phyloP scores from a whole-genome alignment of 2,888 invertebrate genomes.

The Dasysyrphus tricinctus region DNA sequence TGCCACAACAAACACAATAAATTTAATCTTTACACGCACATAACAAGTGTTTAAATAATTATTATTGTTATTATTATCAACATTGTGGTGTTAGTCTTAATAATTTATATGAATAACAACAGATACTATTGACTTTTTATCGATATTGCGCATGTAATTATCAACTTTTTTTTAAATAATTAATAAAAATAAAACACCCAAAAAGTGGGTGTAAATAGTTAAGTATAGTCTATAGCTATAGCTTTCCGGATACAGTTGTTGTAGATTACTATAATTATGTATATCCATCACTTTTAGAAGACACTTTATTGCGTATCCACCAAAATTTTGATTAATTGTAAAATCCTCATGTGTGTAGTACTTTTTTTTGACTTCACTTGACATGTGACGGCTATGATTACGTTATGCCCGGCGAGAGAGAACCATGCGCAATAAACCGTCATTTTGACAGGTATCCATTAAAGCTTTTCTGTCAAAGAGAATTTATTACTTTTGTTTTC shows the following conservation, averaged over 20 bases:
- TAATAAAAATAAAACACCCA: slow-evolving; percentile 22
- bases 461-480: slow-evolving; percentile 28
- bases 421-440: slow-evolving; percentile 60
- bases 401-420: slow-evolving; percentile 35
- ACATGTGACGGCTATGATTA: slow-evolving; percentile 43
- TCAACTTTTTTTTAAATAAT: not conserved
- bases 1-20: slow-evolving; percentile 15
- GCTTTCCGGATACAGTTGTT: no score
- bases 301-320: slow-evolving; percentile 45
- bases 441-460: slow-evolving; percentile 42
- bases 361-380: slow-evolving; percentile 19
- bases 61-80: not conserved
- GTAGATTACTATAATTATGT: no score
- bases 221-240: no score
- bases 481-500: not conserved
- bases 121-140: not conserved
- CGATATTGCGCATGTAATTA: not conserved
- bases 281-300: slow-evolving; percentile 18
- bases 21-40: slow-evolving; percentile 34
- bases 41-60: slow-evolving; percentile 15
- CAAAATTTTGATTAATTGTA: slow-evolving; percentile 11
- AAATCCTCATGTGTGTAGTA: not conserved
- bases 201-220: slow-evolving; percentile 32
- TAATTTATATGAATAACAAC: not conserved
- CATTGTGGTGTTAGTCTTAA: no score